A percentile compares a stretch with the other conserved stretches of the same genome.
phyloP scores from a whole-genome alignment of 1,140 invertebrate genomes.

The Bombus sylvicola region DNA sequence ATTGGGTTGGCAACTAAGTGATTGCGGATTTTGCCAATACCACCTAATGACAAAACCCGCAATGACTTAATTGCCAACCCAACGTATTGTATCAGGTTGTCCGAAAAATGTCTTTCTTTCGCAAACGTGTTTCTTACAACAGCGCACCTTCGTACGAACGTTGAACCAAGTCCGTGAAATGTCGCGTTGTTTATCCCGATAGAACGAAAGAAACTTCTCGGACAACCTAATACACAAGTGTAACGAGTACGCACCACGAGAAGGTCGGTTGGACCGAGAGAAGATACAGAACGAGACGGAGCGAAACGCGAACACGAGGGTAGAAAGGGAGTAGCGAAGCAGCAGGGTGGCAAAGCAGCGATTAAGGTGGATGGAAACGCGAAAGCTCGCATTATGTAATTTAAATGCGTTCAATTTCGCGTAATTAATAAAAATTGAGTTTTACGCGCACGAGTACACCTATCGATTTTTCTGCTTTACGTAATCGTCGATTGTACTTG shows the following conservation, averaged over 20 bases:
- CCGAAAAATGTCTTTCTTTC: no score
- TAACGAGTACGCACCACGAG: no score
- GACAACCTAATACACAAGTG: rapidly evolving
- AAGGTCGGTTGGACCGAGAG: neutral
- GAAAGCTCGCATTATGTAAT: slow-evolving; percentile 55
- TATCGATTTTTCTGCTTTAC: slow-evolving; percentile 58
- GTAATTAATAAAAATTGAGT: slow-evolving; percentile 67
- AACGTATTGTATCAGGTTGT: no score
- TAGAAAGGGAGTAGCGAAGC: neutral
- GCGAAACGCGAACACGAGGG: slow-evolving; percentile 14
- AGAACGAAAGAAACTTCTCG: no score
- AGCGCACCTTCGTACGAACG: no score
- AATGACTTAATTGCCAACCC: no score
- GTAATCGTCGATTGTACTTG: slow-evolving; percentile 48
- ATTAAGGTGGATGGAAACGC: slow-evolving; percentile 45
- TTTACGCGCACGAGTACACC: slow-evolving; percentile 40
- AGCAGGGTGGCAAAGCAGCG: neutral
- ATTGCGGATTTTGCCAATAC: no score
- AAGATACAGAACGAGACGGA: neutral
- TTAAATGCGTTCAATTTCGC: slow-evolving; percentile 53
- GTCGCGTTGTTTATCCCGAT: no score
- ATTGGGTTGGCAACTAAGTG: no score
- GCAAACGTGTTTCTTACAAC: no score
- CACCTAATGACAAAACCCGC: no score
- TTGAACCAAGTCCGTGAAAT: no score